These are phyloP conservation scores for Aptenodytes patagonicus DNA, from an alignment of 2,113 vertebrate species.

Conservation along the genomic window DNA sequence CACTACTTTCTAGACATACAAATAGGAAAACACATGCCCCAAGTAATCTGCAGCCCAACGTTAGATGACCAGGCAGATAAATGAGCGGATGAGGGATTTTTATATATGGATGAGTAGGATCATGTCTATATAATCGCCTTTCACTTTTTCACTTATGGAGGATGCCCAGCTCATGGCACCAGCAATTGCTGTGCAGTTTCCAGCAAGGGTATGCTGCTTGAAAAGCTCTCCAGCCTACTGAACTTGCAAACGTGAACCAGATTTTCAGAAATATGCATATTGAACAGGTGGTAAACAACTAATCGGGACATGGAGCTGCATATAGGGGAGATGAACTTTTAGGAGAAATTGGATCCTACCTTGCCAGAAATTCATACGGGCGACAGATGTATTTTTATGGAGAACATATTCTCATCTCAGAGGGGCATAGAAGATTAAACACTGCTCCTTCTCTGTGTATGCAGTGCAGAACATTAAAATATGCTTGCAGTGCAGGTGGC, in stretches of 20 bases:
- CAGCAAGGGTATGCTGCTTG: neutral
- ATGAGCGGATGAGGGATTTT: neutral
- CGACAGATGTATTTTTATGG: neutral
- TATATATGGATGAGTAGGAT: neutral
- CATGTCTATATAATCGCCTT: neutral
- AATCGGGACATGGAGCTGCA: rapidly evolving
- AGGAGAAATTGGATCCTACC: neutral
- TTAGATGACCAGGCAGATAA: neutral
- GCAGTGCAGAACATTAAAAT: neutral
- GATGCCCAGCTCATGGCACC: neutral
- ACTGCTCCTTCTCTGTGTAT: neutral
- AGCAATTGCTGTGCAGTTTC: neutral
- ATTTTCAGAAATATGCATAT: neutral
- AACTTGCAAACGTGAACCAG: neutral
- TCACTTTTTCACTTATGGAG: neutral
- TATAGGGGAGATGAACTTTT: neutral
- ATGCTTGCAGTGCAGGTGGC: neutral
- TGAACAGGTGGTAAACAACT: neutral
- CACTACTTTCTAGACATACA: neutral
- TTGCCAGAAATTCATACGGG: neutral
- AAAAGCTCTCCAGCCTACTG: neutral
- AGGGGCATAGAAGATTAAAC: neutral
- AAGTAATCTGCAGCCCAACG: neutral
- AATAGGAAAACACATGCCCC: neutral
- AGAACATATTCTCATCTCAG: neutral